Evolutionary conservation across 2,113 vertebrate species (phyloP), one percentile per base, ranked within the genome.

Genomic region (Deroptyus accipitrinus): DNA sequence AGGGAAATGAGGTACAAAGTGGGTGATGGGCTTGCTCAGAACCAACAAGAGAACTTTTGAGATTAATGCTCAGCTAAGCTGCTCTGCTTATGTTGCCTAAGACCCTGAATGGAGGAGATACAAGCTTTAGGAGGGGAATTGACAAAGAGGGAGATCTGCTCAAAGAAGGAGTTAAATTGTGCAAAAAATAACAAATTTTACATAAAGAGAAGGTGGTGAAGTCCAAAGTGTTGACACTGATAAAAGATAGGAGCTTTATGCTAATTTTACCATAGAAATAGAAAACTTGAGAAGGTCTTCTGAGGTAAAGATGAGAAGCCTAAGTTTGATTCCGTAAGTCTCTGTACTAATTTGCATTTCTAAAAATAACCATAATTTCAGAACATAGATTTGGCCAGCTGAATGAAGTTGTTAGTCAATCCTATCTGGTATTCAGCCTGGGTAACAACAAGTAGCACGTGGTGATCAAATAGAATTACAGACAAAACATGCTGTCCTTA

Each of bases 331-430:
- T 90, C 27, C 31, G 2, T 33, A 72, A 59, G 63, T 51, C 13
- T 49, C 52, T 64, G 63, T 9, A 28, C 64, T 82, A 73, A 83
- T 91, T 91, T 79, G 9, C 35, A 57, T 82, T 88, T 42, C 61
- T 83, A 94, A 96, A 95, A 96, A 92, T 83, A 88, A 25, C 27
- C 19, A 49, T 77, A 3, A 42, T 80, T 90, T 93, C 57, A 76
- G 88, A 93, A 75, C 46, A 83, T 4, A 88, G 54, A 64, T 63
- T 90, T 95, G 90, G 68, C 68, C 44, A 1, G 1, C n/a, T 90
- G 30, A 39, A 48, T 74, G 67, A 95, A 92, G 41, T 41, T 93
- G 63, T 90, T 88, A 88, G 63, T 90, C 91, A 87, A 19, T 70
- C 46, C 42, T 76, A 42, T 61, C 88, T 84, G 74, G 51, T 94